phyloP scores from a whole-genome alignment of 2,888 invertebrate genomes.

The Vesta saturnalis region DNA sequence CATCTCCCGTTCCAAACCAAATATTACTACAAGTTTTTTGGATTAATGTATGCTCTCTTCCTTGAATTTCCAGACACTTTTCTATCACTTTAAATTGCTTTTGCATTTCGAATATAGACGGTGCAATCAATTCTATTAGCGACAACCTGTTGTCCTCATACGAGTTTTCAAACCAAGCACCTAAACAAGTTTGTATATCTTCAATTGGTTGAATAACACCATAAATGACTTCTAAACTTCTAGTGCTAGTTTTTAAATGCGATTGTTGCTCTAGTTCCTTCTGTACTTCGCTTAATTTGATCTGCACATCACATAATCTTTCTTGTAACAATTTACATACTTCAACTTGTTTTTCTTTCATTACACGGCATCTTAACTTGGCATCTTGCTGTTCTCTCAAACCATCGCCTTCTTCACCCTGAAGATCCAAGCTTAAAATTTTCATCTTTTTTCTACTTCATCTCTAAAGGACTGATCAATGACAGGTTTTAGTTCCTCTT shows the following conservation, averaged over 20 bases:
- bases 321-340: conserved; percentile 54
- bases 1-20: conserved; percentile 68
- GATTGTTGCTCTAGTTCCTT: conserved; percentile 73
- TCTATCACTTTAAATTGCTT: conserved; percentile 73
- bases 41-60: conserved; percentile 72
- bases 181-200: conserved; percentile 71
- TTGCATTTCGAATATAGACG: conserved; percentile 71
- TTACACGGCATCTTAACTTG: conserved; percentile 61
- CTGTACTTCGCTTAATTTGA: conserved; percentile 70
- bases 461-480: conserved; percentile 58
- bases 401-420: conserved; percentile 69
- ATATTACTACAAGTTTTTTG: conserved; percentile 75
- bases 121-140: conserved; percentile 67
- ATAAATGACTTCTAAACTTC: conserved; percentile 72
- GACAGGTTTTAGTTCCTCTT: conserved; percentile 64
- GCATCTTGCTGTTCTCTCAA: conserved; percentile 64
- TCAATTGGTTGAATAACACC: conserved; percentile 71
- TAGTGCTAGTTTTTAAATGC: conserved; percentile 72
- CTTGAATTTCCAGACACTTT: conserved; percentile 75
- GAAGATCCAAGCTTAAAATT: conserved; percentile 63
- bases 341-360: conserved; percentile 55
- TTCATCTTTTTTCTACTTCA: conserved; percentile 43
- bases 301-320: conserved; percentile 64
- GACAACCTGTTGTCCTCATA: conserved; percentile 63
- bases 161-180: conserved; percentile 62